A percentile compares a stretch with the other conserved stretches of the same genome.
Conservation (phyloP, 2,797 vertebrate genomes). For the Microtus californicus region DNA sequence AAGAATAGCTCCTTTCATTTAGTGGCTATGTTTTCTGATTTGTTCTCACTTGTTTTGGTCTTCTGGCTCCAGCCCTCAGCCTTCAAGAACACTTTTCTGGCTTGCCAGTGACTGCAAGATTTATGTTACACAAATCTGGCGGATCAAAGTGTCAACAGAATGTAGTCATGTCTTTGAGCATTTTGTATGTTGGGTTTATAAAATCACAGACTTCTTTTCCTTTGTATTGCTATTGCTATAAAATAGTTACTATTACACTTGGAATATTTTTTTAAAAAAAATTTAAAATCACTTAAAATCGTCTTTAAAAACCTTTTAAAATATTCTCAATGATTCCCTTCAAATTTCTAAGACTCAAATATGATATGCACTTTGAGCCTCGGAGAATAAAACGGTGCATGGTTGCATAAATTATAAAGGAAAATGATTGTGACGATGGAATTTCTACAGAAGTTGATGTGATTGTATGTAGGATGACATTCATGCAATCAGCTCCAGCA, state of each 20-base stretch:
- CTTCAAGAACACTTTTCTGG: neutral
- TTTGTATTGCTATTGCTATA: neutral
- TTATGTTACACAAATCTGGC: constrained; percentile 29
- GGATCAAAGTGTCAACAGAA: neutral
- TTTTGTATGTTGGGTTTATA: constrained; percentile 5
- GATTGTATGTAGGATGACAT: neutral
- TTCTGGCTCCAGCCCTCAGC: neutral
- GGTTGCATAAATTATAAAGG: neutral
- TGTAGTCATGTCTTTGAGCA: neutral
- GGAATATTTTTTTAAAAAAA: neutral
- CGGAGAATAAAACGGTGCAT: neutral
- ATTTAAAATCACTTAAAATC: neutral
- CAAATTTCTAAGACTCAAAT: neutral
- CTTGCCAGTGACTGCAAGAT: neutral
- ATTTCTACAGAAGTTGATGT: neutral
- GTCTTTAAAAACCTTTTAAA: neutral
- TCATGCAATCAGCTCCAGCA: neutral
- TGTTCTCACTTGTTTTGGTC: neutral
- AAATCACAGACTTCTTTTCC: neutral
- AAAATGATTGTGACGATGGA: neutral
- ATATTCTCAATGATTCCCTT: neutral
- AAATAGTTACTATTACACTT: neutral
- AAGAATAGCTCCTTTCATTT: neutral
- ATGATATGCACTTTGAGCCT: neutral
- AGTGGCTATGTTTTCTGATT: neutral